These are phyloP conservation scores for Cryptoblepharus egeriae DNA, from an alignment of 2,797 vertebrate species.

Conservation along the genomic window DNA sequence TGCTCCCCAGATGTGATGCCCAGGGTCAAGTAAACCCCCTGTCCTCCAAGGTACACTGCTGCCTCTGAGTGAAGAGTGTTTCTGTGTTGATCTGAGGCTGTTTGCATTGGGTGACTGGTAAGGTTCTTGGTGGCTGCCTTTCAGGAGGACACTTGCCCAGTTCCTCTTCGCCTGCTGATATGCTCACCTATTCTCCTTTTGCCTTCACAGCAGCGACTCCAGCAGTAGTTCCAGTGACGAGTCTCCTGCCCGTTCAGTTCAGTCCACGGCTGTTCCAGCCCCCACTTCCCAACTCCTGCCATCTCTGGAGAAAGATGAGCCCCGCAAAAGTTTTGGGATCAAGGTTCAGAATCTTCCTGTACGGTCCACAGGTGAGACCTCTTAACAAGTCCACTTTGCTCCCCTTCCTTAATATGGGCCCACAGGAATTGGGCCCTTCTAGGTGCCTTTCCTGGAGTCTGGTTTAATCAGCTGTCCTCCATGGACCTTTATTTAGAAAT, in stretches of 20 bases:
- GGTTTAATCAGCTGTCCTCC: not conserved
- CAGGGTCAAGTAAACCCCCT: no score
- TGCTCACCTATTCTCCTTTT: rapidly evolving
- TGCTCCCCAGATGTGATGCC: no score
- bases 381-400: no score
- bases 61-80: no score
- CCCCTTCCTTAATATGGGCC: not conserved
- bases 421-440: not conserved
- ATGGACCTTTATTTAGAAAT: conserved; percentile 1
- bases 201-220: conserved; percentile 84
- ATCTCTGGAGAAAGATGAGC: conserved; percentile 95
- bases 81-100: not conserved
- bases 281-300: conserved; percentile 90
- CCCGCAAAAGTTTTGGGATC: conserved; percentile 98
- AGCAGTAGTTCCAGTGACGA: conserved; percentile 97
- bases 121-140: no score
- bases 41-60: no score
- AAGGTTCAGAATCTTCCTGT: conserved; percentile 99
- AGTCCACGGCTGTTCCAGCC: conserved; percentile 94
- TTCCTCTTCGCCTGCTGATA: not conserved
- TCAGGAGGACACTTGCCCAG: not conserved
- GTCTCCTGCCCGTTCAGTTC: conserved; percentile 94
- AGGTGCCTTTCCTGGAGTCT: not conserved
- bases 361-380: conserved; percentile 90
- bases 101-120: not conserved